A percentile compares a stretch with the other conserved stretches of the same genome.
phyloP scores from a whole-genome alignment of 2,797 vertebrate genomes.

The Bryconaethiops microstoma region DNA sequence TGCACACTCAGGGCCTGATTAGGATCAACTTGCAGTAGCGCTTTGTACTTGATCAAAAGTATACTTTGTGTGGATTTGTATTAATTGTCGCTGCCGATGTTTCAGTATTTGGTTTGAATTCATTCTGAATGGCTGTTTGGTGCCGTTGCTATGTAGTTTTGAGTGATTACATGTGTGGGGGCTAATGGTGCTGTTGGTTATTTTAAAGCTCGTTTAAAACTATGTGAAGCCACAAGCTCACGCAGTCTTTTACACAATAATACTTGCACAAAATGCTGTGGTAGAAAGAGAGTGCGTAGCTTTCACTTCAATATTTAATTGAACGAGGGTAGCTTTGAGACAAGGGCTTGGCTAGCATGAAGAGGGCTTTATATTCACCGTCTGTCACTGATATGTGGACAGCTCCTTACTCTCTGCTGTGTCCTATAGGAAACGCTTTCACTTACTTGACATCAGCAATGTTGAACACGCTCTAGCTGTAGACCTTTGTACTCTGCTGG shows the following conservation, averaged over 20 bases:
- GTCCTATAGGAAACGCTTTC: not conserved
- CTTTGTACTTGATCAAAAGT: constrained; percentile 38
- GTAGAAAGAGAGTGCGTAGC: not conserved
- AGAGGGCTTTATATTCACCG: not conserved
- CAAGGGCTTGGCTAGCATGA: not conserved
- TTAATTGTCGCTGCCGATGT: not conserved
- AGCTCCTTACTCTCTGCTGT: not conserved
- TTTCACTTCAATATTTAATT: not conserved
- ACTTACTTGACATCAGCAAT: not conserved
- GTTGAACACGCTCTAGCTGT: not conserved
- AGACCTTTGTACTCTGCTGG: not conserved
- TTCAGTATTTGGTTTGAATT: constrained; percentile 8
- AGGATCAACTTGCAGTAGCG: constrained; percentile 17
- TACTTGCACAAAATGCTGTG: too few species aligned
- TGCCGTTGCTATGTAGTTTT: constrained; percentile 1
- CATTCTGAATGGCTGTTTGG: constrained; percentile 10
- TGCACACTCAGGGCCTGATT: constrained; percentile 51
- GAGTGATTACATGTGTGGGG: not conserved
- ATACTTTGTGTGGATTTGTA: constrained; percentile 23
- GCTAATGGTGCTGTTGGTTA: not conserved
- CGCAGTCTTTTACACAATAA: not conserved
- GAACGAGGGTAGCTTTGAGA: not conserved
- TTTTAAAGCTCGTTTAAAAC: constrained; percentile 1
- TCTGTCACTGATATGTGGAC: not conserved
- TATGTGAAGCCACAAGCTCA: not conserved